Evolutionary conservation across 1,140 invertebrate genomes (phyloP).

Genomic region (Cataglyphis hispanica): DNA sequence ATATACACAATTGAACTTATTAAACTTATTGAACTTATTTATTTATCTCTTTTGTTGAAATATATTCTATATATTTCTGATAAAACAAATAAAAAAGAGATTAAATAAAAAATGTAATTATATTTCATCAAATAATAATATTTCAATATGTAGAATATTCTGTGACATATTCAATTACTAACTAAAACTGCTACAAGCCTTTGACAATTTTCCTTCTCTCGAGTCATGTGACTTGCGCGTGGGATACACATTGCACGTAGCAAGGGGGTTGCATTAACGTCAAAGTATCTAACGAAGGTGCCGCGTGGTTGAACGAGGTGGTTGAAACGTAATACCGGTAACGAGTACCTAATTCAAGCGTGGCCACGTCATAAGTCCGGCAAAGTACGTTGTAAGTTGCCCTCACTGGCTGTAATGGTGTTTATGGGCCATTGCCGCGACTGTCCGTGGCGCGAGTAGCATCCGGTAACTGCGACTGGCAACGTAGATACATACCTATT

Average conservation of each 20-base stretch:
- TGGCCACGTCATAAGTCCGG: slow-evolving; percentile 82
- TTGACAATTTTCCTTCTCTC: too few species aligned
- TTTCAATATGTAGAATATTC: not conserved
- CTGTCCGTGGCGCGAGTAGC: slow-evolving; percentile 72
- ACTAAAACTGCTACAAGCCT: not conserved
- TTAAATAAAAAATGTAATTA: not conserved
- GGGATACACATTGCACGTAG: not conserved
- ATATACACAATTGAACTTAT: not conserved
- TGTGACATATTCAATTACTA: not conserved
- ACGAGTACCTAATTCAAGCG: slow-evolving; percentile 84
- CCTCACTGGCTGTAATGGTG: slow-evolving; percentile 81
- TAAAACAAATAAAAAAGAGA: not conserved
- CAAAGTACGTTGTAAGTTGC: slow-evolving; percentile 83
- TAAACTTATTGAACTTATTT: too few species aligned
- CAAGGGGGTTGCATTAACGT: slow-evolving; percentile 23
- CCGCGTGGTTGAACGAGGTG: slow-evolving; percentile 68
- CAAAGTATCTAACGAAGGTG: not conserved
- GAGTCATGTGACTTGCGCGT: not conserved
- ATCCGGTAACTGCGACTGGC: slow-evolving; percentile 47
- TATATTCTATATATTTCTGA: slow-evolving; percentile 12
- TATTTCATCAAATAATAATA: not conserved
- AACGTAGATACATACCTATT: slow-evolving; percentile 57
- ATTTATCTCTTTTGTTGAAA: not conserved
- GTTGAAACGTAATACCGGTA: slow-evolving; percentile 83
- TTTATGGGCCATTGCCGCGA: slow-evolving; percentile 83